Base-by-base conservation (phyloP, 92 coral and sea anemone genomes). In the Galaxea fascicularis region DNA sequence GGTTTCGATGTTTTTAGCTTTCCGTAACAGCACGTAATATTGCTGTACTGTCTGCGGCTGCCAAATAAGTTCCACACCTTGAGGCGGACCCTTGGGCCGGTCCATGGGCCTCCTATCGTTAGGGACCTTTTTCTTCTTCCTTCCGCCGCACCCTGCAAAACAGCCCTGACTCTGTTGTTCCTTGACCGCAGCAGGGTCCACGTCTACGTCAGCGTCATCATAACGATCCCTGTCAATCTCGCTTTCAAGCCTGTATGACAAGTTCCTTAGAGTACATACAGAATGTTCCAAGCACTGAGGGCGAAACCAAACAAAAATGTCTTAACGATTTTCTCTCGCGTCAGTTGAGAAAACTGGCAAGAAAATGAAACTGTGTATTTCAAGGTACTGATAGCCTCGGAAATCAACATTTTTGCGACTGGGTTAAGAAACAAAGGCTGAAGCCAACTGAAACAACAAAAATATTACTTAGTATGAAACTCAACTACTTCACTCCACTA, bases 241-340 rank as follows among this genome's bases (percentile, higher is more conserved):
- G 67, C 98, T 95, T 73, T 97, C 99, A 73, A 97, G 88, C 68
- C 99, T 97, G 76, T 97, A 97, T 29, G 98, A 94, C 83, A 97
- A 89, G 91, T 97, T 97, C 68, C 99, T 88, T 8, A 97, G 87
- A 22, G 95, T 91, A 60, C 99, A 95, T 18, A 97, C 99, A 24
- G 91, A 93, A 65, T 97, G 95, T 67, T 97, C 97, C 27, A 97
- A 92, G 74, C 98, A 91, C 99, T 97, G 71, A 5, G n/a, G 51
- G 20, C 53, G 22, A 84, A 57, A 25, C n/a, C 47, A 15, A 7
- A 27, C 30, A 35, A 12, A 16, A 58, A 51, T 1, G 26, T 46
- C 8, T 57, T 4, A 14, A n/a, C 6, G 52, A 22, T 14, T 11
- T 46, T 25, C 20, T 6, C 6, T 2, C 41, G 3, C 41, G 6